These are phyloP conservation scores for Fistularia commersonii DNA, from an alignment of 2,797 vertebrate species.

Conservation along the genomic window DNA sequence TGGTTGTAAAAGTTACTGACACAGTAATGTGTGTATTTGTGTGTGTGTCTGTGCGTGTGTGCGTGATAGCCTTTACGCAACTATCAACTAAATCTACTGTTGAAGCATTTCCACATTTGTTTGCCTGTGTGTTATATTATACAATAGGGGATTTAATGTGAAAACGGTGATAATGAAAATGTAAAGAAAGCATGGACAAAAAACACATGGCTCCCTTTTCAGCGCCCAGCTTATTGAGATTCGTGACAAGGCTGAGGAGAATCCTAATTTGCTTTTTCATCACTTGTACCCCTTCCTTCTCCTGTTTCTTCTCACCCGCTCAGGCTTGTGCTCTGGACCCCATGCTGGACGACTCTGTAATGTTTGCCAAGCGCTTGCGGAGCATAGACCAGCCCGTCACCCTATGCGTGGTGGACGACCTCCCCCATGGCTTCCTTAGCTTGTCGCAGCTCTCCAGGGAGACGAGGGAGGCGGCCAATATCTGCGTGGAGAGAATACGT, in stretches of 20 bases:
- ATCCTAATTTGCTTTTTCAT: constrained; percentile 41
- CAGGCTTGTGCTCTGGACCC: constrained; percentile 91
- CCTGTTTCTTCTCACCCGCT: background rate
- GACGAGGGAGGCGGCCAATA: constrained; percentile 78
- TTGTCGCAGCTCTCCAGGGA: constrained; percentile 84
- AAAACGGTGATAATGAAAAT: constrained; percentile 36
- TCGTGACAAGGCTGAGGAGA: constrained; percentile 53
- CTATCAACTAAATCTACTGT: too few relatives aligned
- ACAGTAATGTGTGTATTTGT: too few relatives aligned
- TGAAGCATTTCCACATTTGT: too few relatives aligned
- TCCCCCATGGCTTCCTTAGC: constrained; percentile 92
- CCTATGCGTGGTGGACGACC: constrained; percentile 85
- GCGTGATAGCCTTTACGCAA: too few relatives aligned
- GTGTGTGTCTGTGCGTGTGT: too few relatives aligned
- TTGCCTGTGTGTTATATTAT: background rate
- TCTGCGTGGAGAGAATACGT: constrained; percentile 83
- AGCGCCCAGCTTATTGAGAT: constrained; percentile 58
- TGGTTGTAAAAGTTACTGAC: too few relatives aligned
- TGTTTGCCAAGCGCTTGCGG: constrained; percentile 86
- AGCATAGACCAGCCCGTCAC: constrained; percentile 78
- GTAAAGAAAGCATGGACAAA: constrained; percentile 42
- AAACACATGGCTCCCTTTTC: constrained; percentile 38
- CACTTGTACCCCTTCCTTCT: constrained; percentile 7
- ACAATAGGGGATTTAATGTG: constrained; percentile 22
- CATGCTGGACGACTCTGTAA: constrained; percentile 92